These are phyloP conservation scores for Galerucella nymphaeae DNA, from an alignment of 2,888 invertebrate species.

Conservation along the genomic window DNA sequence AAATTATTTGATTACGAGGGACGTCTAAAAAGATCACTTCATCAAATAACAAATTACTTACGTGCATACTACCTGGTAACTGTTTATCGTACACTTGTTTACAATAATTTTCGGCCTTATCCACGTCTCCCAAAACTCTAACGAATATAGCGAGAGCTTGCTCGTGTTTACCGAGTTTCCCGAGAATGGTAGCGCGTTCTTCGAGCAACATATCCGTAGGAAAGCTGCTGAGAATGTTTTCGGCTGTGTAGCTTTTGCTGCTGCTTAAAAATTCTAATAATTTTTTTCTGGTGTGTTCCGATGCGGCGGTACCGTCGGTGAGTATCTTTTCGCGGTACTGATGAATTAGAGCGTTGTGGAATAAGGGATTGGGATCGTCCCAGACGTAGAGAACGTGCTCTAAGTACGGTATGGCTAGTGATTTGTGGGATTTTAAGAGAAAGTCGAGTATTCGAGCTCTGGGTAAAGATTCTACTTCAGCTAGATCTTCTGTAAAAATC, in stretches of 20 bases:
- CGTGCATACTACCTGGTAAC: conserved; percentile 51
- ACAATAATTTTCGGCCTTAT: conserved; percentile 88
- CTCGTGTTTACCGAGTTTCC: conserved; percentile 90
- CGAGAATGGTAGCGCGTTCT: conserved; percentile 94
- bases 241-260: conserved; percentile 85
- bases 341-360: conserved; percentile 92
- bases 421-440: conserved; percentile 82
- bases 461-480: conserved; percentile 90
- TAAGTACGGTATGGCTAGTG: conserved; percentile 90
- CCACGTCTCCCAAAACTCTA: conserved; percentile 84
- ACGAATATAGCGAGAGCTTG: conserved; percentile 94
- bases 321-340: conserved; percentile 83
- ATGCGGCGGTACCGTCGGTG: conserved; percentile 64
- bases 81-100: conserved; percentile 72
- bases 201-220: conserved; percentile 88
- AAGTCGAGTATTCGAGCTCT: conserved; percentile 90
- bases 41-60: conserved; percentile 46
- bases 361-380: conserved; percentile 85
- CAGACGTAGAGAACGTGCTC: conserved; percentile 94
- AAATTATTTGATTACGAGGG: neutral
- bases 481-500: conserved; percentile 87
- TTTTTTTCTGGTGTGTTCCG: conserved; percentile 70
- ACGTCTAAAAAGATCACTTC: too few species aligned
- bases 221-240: conserved; percentile 86
- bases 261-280: conserved; percentile 83